Evolutionary conservation across 2,113 vertebrate genomes (phyloP), one percentile per base, ranked within the genome.

Genomic region (Rousettus leschenaultii): DNA sequence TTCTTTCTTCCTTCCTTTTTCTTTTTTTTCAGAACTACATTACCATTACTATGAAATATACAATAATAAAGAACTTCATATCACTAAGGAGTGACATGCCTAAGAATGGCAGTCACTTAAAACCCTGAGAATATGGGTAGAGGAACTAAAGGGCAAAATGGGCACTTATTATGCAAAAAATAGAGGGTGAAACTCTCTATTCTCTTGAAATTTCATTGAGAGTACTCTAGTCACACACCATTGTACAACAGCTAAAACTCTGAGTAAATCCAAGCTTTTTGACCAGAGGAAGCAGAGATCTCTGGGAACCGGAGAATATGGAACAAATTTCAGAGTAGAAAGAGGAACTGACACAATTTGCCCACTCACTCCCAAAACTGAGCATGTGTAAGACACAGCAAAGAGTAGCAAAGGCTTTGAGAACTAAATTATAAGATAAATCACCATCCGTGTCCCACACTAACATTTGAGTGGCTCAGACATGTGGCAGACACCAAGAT

Each of bases 291-390:
- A 45, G 15, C n/a, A 75, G 30, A 30, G 51, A 3, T 86, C 6
- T 89, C 45, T 71, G 26, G 30, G 63, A 95, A 48, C 38, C 28
- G 71, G n/a, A 89, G 66, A 93, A 63, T 13, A 38, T 61, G 35
- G 33, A 30, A 82, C 65, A 70, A 45, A 77, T 63, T 93, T n/a
- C 65, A 74, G 40, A 73, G 22, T 6, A 68, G 59, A 48, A 33
- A 45, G 30, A 35, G 66, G 38, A 77, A 15, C 24, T 38, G 30
- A 70, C 21, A 45, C 6, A 53, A 48, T 21, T 77, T 24, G 28
- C 18, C 35, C 57, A 48, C 48, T 33, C 9, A 14, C 55, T 84
- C 33, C 28, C 74, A 48, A 89, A 33, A 51, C 21, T 65, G 55
- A 71, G 30, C 19, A 22, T 48, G 11, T 7, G 38, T 45, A 57